Conservation (phyloP, 2,113 vertebrate species). For the Canis aureus region DNA sequence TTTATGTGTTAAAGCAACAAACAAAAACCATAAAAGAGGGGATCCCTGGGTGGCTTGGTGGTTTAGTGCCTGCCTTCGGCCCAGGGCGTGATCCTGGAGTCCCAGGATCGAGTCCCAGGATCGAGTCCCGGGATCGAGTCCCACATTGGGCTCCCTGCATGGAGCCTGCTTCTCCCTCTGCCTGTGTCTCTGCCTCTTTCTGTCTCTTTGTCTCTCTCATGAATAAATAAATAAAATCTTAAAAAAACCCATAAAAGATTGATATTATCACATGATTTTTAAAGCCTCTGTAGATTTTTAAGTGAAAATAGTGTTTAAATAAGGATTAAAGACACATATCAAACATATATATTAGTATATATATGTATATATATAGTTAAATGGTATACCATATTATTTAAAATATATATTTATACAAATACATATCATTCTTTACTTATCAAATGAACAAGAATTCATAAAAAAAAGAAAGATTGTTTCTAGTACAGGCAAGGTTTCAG, state of each 20-base stretch:
- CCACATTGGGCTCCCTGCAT: too few relatives aligned
- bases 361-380: neutral
- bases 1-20: neutral
- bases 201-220: too few relatives aligned
- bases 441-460: neutral
- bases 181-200: too few relatives aligned
- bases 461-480: neutral
- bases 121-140: too few relatives aligned
- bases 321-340: conserved; percentile 40
- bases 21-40: neutral
- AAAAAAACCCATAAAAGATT: neutral
- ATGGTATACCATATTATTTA: neutral
- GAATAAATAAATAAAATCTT: too few relatives aligned
- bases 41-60: too few relatives aligned
- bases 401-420: neutral
- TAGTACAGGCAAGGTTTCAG: neutral
- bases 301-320: conserved; percentile 53
- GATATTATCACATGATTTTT: conserved; percentile 37
- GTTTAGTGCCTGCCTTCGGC: too few relatives aligned
- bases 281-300: conserved; percentile 25
- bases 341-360: neutral
- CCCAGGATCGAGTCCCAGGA: too few relatives aligned
- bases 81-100: too few relatives aligned
- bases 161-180: too few relatives aligned
- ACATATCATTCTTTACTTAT: neutral